Conservation (phyloP, 2,797 vertebrate species). For the Tiaroga cobitis region DNA sequence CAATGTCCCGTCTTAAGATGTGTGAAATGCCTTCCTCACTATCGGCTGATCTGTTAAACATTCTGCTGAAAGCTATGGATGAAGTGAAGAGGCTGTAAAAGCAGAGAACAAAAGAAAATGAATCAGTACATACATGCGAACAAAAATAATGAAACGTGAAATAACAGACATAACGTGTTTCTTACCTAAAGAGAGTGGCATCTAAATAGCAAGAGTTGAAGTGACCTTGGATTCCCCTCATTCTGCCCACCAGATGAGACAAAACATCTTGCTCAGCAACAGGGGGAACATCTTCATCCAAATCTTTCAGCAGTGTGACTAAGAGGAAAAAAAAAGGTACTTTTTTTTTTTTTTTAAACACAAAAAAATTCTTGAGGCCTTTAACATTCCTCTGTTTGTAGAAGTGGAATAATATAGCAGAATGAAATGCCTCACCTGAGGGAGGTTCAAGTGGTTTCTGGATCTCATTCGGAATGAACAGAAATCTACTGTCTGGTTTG, state of each 20-base stretch:
- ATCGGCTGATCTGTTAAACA: slow-evolving; percentile 71
- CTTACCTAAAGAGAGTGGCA: slow-evolving; percentile 83
- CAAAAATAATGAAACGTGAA: neutral
- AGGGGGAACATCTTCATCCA: slow-evolving; percentile 69
- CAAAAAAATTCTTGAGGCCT: neutral
- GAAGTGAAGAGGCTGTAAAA: slow-evolving; percentile 79
- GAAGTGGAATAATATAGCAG: neutral
- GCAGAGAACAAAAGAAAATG: slow-evolving; percentile 27
- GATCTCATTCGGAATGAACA: slow-evolving; percentile 45
- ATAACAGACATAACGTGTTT: neutral
- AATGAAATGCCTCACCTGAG: slow-evolving; percentile 65
- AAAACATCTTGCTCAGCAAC: slow-evolving; percentile 72
- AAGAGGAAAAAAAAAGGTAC: neutral
- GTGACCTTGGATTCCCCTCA: slow-evolving; percentile 86
- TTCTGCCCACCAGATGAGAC: slow-evolving; percentile 76
- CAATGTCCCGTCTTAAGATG: slow-evolving; percentile 77
- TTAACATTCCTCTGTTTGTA: neutral
- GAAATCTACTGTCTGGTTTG: slow-evolving; percentile 76
- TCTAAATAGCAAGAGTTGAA: slow-evolving; percentile 87
- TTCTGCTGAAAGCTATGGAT: slow-evolving; percentile 74
- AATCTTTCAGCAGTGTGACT: slow-evolving; percentile 71
- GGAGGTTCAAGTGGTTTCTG: slow-evolving; percentile 28
- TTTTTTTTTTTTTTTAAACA: neutral
- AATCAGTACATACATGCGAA: neutral
- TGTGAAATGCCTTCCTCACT: slow-evolving; percentile 67